These are phyloP conservation scores for Zaprionus tsacasi DNA, from an alignment of 1,140 invertebrate genomes.

Conservation along the genomic window DNA sequence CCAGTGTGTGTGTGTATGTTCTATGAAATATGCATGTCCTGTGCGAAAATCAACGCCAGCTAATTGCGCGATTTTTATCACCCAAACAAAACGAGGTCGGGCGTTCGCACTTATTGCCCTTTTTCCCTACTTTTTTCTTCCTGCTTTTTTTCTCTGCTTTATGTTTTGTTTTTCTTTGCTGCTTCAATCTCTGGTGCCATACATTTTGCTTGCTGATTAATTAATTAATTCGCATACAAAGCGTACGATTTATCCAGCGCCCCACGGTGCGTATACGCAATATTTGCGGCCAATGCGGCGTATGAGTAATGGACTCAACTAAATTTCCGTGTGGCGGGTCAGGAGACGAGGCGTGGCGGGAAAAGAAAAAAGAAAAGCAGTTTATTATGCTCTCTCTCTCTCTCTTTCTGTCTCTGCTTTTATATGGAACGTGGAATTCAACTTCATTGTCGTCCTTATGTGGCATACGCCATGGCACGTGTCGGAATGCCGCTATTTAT, in stretches of 20 bases:
- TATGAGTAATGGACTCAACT: slow-evolving; percentile 73
- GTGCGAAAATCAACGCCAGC: slow-evolving; percentile 79
- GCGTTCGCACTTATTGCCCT: slow-evolving; percentile 22
- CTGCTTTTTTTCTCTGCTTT: slow-evolving; percentile 15
- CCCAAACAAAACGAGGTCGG: slow-evolving; percentile 66
- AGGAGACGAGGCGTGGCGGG: neutral
- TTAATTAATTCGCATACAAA: slow-evolving; percentile 63
- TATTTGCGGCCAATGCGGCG: slow-evolving; percentile 47
- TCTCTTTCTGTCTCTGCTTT: neutral
- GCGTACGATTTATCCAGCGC: slow-evolving; percentile 58
- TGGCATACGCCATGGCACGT: slow-evolving; percentile 52
- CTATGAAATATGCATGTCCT: slow-evolving; percentile 56
- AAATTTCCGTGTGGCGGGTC: slow-evolving; percentile 37
- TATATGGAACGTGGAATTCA: neutral
- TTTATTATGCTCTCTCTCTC: slow-evolving; percentile 47
- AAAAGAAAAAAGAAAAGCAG: slow-evolving; percentile 12
- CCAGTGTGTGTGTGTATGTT: slow-evolving; percentile 12
- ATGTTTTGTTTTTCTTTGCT: slow-evolving; percentile 13
- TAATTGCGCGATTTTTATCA: slow-evolving; percentile 79
- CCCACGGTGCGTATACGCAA: slow-evolving; percentile 38
- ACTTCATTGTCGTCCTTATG: slow-evolving; percentile 21
- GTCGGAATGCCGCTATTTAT: slow-evolving; percentile 72
- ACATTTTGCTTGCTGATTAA: slow-evolving; percentile 61
- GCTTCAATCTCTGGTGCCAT: slow-evolving; percentile 19
- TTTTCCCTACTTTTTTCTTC: no score